These are phyloP conservation scores for Drosophila arizonae DNA, from an alignment of 1,140 invertebrate species.

Conservation along the genomic window DNA sequence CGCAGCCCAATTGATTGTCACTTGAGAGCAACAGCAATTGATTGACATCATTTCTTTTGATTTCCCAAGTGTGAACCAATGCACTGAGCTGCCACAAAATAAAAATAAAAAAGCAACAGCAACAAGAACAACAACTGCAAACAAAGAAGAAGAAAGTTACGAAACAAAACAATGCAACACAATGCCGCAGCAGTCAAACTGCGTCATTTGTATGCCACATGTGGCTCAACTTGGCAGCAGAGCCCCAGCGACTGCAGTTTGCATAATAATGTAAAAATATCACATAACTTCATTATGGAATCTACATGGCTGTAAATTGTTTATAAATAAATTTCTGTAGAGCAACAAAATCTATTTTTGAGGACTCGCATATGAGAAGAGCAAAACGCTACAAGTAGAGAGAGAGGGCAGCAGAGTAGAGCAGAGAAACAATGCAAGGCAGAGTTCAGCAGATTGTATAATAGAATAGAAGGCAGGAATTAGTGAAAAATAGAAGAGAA, in stretches of 20 bases:
- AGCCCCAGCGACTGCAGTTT: neutral
- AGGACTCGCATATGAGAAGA: no score
- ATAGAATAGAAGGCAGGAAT: no score
- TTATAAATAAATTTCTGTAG: no score
- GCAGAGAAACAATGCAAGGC: no score
- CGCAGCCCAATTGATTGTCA: constrained; percentile 53
- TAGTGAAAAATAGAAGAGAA: no score
- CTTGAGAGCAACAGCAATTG: constrained; percentile 42
- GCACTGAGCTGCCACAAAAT: constrained; percentile 33
- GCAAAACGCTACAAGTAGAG: no score
- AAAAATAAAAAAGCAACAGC: neutral
- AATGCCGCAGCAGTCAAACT: constrained; percentile 17
- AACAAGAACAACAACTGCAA: neutral
- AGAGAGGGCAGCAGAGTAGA: no score
- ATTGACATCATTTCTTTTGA: constrained; percentile 72
- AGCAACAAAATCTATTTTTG: no score
- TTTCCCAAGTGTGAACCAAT: constrained; percentile 64
- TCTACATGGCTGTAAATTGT: no score
- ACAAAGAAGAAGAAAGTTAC: neutral
- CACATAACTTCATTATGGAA: no score
- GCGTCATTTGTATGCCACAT: constrained; percentile 11
- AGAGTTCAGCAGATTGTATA: no score
- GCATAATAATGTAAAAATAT: neutral
- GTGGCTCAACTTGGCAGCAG: neutral
- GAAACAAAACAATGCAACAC: constrained; percentile 10